Evolutionary conservation across 1,140 invertebrate genomes (phyloP).

Genomic region (Pentalonia nigronervosa): DNA sequence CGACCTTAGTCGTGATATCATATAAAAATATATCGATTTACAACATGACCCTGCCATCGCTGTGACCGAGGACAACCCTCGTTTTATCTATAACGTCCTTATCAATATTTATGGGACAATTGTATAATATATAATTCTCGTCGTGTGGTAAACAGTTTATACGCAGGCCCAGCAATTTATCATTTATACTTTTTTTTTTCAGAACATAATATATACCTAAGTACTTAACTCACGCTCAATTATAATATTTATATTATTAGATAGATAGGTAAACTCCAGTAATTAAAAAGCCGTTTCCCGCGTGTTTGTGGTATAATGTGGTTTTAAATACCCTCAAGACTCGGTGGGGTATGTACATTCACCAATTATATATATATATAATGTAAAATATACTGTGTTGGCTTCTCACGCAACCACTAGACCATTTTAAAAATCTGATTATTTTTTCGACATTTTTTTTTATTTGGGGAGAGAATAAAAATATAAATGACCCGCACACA

Average conservation of each 20-base stretch:
- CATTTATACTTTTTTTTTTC: neutral
- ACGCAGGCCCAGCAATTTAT: neutral
- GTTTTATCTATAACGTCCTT: neutral
- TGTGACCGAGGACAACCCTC: neutral
- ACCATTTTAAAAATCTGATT: neutral
- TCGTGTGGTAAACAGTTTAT: neutral
- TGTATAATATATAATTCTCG: neutral
- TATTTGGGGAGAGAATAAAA: neutral
- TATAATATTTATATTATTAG: neutral
- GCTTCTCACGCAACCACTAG: neutral
- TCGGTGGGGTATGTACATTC: neutral
- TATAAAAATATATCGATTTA: conserved; percentile 7
- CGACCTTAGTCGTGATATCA: neutral
- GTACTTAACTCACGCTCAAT: neutral
- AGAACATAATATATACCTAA: too few species aligned
- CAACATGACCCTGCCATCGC: neutral
- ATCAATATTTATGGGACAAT: neutral
- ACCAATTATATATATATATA: neutral
- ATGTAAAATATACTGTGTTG: neutral
- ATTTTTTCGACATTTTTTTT: neutral
- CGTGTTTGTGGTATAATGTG: conserved; percentile 13
- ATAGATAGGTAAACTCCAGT: neutral
- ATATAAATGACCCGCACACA: neutral
- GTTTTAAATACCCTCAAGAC: conserved; percentile 28
- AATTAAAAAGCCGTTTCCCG: neutral